Evolutionary conservation across 2,797 vertebrate genomes (phyloP), one percentile per base, ranked within the genome.

Genomic region (Chlorospingus flavigularis): DNA sequence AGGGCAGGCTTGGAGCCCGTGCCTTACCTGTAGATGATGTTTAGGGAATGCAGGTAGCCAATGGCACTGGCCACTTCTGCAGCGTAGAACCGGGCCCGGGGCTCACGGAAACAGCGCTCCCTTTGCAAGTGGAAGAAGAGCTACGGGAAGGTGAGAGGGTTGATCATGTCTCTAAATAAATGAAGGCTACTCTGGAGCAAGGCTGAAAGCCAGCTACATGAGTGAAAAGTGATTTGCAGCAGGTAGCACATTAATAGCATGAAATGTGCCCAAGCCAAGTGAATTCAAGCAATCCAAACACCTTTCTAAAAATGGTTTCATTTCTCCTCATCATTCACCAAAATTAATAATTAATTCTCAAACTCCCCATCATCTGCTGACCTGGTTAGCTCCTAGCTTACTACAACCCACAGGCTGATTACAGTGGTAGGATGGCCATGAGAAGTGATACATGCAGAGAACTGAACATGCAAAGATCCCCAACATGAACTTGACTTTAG

Each of bases 91-190:
- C 99, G 97, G 2, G 99, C 99, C 50, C 99, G 98, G 25, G 99
- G 98, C 87, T 99, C 99, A 8, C 98, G 98, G 97, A 99, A 99
- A 73, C 98, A 98, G 39, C 98, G 97, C 75, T 99, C 99, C 78
- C 98, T 98, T 97, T 99, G 99, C 93, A 99, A 97, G 96, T 99
- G 99, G 98, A 99, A 99, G 97, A 99, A 99, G 55, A 99, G 97
- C 99, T 99, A 37, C 2, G 31, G 48, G 68, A 48, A 60, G 25
- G 94, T 24, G 78, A 33, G 21, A 81, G 24, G 19, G 10, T 20
- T 60, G 26, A 18, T 75, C 8, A n/a, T 3, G 35, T 13, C 47
- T 70, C 63, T 53, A 21, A 53, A 45, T 28, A 25, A n/a, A 5
- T 23, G 25, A 39, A 48, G 43, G 20, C 25, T 65, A 8, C 15